These are phyloP conservation scores for Isurus oxyrinchus DNA, from an alignment of 2,113 vertebrate genomes.

Conservation along the genomic window DNA sequence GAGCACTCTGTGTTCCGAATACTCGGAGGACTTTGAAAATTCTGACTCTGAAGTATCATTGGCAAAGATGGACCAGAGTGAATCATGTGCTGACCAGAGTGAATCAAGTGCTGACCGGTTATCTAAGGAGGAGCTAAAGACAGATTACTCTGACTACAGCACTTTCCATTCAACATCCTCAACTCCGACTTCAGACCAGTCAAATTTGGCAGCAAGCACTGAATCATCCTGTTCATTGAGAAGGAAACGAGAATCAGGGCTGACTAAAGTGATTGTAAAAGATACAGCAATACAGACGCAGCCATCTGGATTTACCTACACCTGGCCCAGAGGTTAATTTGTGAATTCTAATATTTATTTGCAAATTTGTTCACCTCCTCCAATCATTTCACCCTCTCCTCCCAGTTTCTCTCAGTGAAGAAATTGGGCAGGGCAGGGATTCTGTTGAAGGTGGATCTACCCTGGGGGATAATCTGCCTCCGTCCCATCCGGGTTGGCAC, in stretches of 20 bases:
- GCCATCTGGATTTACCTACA: slow-evolving; percentile 41
- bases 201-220: neutral
- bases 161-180: slow-evolving; percentile 37
- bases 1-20: slow-evolving; percentile 34
- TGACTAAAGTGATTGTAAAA: slow-evolving; percentile 43
- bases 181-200: slow-evolving; percentile 2
- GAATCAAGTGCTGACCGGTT: neutral
- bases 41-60: neutral
- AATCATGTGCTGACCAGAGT: neutral
- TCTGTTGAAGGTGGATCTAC: neutral
- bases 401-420: neutral
- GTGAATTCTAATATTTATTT: slow-evolving; percentile 23
- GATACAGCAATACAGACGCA: slow-evolving; percentile 68
- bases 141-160: slow-evolving; percentile 3
- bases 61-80: neutral
- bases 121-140: slow-evolving; percentile 32
- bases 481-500: neutral
- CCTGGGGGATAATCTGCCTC: neutral
- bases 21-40: slow-evolving; percentile 56
- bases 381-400: neutral
- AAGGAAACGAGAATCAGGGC: too few species aligned
- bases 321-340: slow-evolving; percentile 61
- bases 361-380: neutral
- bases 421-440: neutral
- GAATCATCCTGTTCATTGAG: neutral